Evolutionary conservation across 2,888 invertebrate genomes (phyloP).

Genomic region (Thymelicus sylvestris): DNA sequence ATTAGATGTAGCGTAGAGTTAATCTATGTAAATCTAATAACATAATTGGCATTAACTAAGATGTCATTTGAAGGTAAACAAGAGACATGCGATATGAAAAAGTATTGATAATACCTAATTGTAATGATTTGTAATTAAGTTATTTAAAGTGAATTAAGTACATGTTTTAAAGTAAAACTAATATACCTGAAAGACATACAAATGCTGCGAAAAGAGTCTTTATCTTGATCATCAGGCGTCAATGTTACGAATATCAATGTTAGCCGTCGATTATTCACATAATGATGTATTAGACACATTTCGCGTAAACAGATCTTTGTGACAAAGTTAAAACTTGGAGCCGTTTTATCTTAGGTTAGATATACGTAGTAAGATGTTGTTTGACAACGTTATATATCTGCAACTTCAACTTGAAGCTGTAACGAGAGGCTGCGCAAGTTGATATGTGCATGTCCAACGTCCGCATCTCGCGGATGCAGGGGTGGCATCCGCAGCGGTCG

Average conservation of each 20-base stretch:
- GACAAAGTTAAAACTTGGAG: not conserved
- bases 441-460: slow-evolving; percentile 6
- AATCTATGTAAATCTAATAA: too few relatives aligned
- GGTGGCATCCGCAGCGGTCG: slow-evolving; percentile 50
- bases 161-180: not conserved
- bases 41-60: too few relatives aligned
- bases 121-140: too few relatives aligned
- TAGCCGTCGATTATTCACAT: not conserved
- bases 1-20: too few relatives aligned
- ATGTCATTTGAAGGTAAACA: too few relatives aligned
- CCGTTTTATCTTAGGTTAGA: too few relatives aligned
- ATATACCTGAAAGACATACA: not conserved
- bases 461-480: slow-evolving; percentile 62
- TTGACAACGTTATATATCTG: not conserved
- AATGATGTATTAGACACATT: not conserved
- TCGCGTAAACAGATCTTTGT: not conserved
- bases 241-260: not conserved
- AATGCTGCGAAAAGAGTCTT: not conserved
- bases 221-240: not conserved
- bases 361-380: too few relatives aligned
- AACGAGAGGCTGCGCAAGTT: slow-evolving; percentile 1
- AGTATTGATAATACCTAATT: too few relatives aligned
- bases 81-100: too few relatives aligned
- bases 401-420: not conserved
- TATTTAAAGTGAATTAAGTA: not conserved